Percentiles rank a stretch among this genome's conserved stretches.
Evolutionary conservation across 2,113 vertebrate species (phyloP).

Genomic region (Melierax canorus): DNA sequence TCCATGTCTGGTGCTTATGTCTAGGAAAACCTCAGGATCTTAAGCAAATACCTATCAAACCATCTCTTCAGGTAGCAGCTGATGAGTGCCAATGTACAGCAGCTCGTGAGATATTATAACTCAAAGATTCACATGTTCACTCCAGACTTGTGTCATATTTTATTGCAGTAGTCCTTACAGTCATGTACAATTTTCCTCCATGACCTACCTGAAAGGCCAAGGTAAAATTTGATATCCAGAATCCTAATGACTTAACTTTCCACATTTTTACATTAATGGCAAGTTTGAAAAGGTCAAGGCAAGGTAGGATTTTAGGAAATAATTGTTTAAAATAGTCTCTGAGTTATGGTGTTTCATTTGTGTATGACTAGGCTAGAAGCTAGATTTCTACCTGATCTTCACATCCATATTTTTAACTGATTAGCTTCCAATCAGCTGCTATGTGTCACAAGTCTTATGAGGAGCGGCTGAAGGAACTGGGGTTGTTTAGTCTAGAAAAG

Average conservation of each 20-base stretch:
- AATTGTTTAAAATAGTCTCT: background rate
- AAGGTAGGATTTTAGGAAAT: background rate
- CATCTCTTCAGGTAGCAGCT: background rate
- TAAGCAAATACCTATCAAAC: background rate
- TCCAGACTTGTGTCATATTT: background rate
- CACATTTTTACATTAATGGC: background rate
- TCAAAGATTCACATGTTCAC: background rate
- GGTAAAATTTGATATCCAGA: background rate
- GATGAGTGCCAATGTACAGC: background rate
- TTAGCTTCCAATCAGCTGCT: background rate
- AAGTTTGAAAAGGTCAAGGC: background rate
- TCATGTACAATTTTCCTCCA: background rate
- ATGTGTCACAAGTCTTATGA: too few species aligned
- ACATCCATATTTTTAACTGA: background rate
- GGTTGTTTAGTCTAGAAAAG: too few species aligned
- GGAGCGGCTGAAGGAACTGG: too few species aligned
- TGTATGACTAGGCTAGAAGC: background rate
- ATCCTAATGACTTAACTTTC: background rate
- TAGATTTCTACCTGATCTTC: background rate
- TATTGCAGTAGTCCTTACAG: background rate
- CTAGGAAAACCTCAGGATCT: background rate
- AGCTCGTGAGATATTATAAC: background rate
- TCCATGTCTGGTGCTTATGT: fast-evolving
- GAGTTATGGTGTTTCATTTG: background rate
- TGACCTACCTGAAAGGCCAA: background rate